Conservation (phyloP, 2,113 vertebrate genomes). For the Phoenicopterus ruber region DNA sequence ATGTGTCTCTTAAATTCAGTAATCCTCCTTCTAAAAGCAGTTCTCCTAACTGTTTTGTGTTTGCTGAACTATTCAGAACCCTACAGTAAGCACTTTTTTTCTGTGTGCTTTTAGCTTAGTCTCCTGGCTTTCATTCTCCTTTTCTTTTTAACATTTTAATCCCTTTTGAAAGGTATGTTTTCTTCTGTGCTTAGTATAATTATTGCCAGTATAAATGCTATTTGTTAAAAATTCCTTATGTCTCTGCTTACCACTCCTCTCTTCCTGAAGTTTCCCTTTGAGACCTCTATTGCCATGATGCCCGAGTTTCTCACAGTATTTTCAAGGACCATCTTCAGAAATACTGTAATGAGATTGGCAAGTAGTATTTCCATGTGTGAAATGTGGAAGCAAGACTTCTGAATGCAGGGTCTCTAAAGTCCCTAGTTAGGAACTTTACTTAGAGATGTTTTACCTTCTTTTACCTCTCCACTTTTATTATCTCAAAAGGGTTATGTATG, state of each 20-base stretch:
- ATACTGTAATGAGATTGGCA: neutral
- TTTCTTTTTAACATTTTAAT: neutral
- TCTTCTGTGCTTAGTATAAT: neutral
- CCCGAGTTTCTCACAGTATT: neutral
- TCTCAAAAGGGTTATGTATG: rapidly evolving
- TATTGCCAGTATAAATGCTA: neutral
- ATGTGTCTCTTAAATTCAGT: neutral
- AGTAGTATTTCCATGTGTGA: neutral
- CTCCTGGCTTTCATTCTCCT: neutral
- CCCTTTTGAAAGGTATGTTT: neutral
- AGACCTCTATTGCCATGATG: neutral
- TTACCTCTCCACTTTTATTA: neutral
- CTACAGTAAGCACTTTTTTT: neutral
- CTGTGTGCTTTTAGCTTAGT: neutral
- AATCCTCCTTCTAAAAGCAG: neutral
- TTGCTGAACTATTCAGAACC: neutral
- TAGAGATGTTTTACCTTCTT: neutral
- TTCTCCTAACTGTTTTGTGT: neutral
- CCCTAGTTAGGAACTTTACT: neutral
- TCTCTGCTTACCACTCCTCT: neutral
- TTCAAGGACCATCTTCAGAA: neutral
- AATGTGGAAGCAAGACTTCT: neutral
- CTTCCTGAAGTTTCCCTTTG: neutral
- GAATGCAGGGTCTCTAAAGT: neutral
- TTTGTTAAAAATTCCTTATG: neutral